phyloP scores from a whole-genome alignment of 2,888 invertebrate species.

The Metacarcinus magister region DNA sequence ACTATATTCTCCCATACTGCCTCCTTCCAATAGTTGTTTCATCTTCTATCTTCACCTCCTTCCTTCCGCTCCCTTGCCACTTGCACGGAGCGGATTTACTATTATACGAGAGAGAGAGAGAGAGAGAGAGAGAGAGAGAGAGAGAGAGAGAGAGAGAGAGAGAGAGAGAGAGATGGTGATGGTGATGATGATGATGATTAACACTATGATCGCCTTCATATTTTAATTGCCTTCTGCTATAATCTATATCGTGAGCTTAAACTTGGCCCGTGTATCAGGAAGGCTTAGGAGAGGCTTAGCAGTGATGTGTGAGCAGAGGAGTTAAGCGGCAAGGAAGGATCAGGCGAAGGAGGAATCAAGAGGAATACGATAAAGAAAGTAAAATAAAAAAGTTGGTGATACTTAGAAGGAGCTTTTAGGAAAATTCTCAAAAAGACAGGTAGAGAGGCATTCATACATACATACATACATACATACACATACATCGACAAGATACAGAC shows the following conservation, averaged over 20 bases:
- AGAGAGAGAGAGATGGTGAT: not conserved
- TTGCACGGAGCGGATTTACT: not conserved
- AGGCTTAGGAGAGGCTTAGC: not conserved
- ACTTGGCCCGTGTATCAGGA: not conserved
- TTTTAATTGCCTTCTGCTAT: not conserved
- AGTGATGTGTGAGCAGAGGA: not conserved
- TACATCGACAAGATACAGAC: not conserved
- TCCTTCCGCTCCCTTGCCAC: not conserved
- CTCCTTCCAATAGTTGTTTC: not conserved
- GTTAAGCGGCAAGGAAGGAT: not conserved
- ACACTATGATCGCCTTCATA: not conserved
- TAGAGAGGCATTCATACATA: not conserved
- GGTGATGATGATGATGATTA: too few relatives aligned
- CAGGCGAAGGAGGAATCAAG: not conserved
- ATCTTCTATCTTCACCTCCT: not conserved
- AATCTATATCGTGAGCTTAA: not conserved
- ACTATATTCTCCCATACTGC: not conserved
- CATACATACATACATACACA: not conserved
- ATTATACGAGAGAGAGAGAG: not conserved
- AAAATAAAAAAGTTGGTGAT: not conserved
- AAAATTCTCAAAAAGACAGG: not conserved
- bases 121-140: constrained; percentile 26
- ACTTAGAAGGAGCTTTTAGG: not conserved
- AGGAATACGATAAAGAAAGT: not conserved
- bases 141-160: constrained; percentile 26